Percentiles rank a stretch among this genome's conserved stretches.
Conservation (phyloP, 2,113 vertebrate species). For the Ophthalmotilapia sp. region DNA sequence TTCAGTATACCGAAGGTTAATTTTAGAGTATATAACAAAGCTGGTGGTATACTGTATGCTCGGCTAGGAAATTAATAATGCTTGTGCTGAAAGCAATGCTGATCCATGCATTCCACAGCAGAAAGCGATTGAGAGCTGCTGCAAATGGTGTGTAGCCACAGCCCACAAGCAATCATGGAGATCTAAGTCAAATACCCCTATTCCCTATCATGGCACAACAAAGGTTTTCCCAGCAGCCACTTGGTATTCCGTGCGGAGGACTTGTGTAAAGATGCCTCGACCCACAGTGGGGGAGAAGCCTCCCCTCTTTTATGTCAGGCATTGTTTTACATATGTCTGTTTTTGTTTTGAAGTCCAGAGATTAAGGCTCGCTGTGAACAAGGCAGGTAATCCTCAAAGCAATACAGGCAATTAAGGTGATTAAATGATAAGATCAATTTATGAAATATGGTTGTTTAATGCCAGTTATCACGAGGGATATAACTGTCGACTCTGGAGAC, state of each 20-base stretch:
- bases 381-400: slow-evolving; percentile 51
- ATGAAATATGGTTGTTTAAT: slow-evolving; percentile 44
- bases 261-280: slow-evolving; percentile 38
- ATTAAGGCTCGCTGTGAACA: slow-evolving; percentile 37
- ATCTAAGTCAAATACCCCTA: slow-evolving; percentile 74
- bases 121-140: neutral
- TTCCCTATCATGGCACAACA: slow-evolving; percentile 62
- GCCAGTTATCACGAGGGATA: slow-evolving; percentile 27
- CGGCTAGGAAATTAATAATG: slow-evolving; percentile 1
- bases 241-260: slow-evolving; percentile 62
- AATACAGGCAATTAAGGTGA: slow-evolving; percentile 53
- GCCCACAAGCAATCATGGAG: slow-evolving; percentile 45
- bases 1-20: neutral
- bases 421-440: slow-evolving; percentile 43
- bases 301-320: slow-evolving; percentile 27
- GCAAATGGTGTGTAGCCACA: slow-evolving; percentile 39
- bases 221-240: slow-evolving; percentile 68
- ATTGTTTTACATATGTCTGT: slow-evolving; percentile 58
- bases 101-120: slow-evolving; percentile 6
- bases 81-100: neutral
- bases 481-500: slow-evolving; percentile 20
- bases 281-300: slow-evolving; percentile 30
- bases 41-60: neutral
- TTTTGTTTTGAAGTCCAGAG: slow-evolving; percentile 63
- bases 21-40: neutral